Percentiles rank a stretch among this genome's conserved stretches.
Conservation (phyloP, 1,140 invertebrate species). For the Drosophila watanabei region DNA sequence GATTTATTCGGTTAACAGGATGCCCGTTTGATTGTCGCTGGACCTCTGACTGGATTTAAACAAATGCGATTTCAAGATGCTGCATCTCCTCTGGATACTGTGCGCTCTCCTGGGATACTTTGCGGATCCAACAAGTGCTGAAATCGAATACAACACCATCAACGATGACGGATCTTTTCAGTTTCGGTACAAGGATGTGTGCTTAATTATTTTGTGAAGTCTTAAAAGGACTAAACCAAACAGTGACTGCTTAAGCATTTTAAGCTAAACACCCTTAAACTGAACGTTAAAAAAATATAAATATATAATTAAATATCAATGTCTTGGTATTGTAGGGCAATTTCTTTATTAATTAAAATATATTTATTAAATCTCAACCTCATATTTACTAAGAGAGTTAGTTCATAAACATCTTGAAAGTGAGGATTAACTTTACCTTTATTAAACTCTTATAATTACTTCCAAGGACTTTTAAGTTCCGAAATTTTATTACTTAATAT, state of each 20-base stretch:
- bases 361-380: neutral
- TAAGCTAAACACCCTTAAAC: neutral
- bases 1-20: constrained; percentile 31
- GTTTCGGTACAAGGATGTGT: constrained; percentile 86
- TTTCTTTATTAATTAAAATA: neutral
- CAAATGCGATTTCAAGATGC: constrained; percentile 57
- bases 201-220: neutral
- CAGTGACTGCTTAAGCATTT: neutral
- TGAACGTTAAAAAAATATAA: no score
- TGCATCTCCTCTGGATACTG: constrained; percentile 34
- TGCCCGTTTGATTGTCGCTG: constrained; percentile 39
- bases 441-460: neutral
- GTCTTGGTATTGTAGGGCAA: no score
- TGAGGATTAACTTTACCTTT: neutral
- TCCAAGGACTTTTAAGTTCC: neutral
- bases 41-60: constrained; percentile 11
- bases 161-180: constrained; percentile 89
- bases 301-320: no score
- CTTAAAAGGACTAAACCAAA: neutral
- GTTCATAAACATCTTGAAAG: neutral
- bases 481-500: neutral
- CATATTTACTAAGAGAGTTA: neutral
- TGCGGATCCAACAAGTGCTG: constrained; percentile 45
- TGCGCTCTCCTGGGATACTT: constrained; percentile 48
- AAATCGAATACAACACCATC: constrained; percentile 87